Evolutionary conservation across 2,888 invertebrate genomes (phyloP).

Genomic region (Pachydiplax longipennis): DNA sequence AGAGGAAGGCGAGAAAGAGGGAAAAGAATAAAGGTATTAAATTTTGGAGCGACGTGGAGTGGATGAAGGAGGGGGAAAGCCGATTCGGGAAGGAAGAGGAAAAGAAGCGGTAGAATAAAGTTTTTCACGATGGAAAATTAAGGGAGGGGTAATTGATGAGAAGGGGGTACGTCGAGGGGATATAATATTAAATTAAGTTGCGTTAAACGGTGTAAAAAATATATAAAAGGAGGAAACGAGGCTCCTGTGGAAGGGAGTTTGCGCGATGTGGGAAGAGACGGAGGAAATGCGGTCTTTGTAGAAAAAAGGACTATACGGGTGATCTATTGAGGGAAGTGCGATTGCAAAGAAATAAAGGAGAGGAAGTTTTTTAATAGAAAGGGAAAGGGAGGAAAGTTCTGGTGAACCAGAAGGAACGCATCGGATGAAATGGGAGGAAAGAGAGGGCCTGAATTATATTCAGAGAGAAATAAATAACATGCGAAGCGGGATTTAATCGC

Average conservation of each 20-base stretch:
- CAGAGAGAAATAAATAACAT: too few relatives aligned
- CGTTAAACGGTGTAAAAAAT: background rate
- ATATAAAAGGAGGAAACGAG: background rate
- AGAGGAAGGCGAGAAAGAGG: background rate
- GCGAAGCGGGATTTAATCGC: too few relatives aligned
- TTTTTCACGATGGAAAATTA: background rate
- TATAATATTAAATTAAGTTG: background rate
- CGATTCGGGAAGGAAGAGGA: background rate
- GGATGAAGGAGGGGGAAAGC: background rate
- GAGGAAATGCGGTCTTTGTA: background rate
- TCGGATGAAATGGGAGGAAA: too few relatives aligned
- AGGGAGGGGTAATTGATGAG: background rate
- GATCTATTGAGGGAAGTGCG: background rate
- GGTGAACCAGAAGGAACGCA: too few relatives aligned
- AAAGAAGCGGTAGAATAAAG: background rate
- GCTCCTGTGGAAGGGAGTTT: background rate
- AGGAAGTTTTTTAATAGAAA: background rate
- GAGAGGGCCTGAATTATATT: too few relatives aligned
- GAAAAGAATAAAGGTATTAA: background rate
- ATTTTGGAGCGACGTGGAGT: background rate
- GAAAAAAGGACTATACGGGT: background rate
- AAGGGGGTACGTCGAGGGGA: background rate
- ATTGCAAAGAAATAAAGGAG: background rate
- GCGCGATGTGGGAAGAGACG: background rate
- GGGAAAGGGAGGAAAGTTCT: too few relatives aligned